Percentiles rank a stretch among this genome's conserved stretches.
These are phyloP conservation scores for Hycleus cichorii DNA, from an alignment of 1,140 invertebrate genomes.

Conservation along the genomic window DNA sequence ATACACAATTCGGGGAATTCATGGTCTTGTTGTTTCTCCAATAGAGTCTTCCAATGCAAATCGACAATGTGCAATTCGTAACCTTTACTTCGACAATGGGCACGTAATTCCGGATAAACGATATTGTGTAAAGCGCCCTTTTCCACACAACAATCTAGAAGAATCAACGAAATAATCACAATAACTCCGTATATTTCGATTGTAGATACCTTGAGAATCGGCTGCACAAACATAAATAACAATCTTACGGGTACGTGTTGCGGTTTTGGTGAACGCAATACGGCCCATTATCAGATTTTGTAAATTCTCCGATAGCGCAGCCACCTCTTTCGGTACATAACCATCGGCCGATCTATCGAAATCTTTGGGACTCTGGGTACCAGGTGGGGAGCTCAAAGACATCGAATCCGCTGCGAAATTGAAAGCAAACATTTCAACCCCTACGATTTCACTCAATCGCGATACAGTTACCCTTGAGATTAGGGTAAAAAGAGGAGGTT, in stretches of 20 bases:
- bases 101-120: conserved; percentile 54
- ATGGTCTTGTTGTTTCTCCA: conserved; percentile 60
- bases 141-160: conserved; percentile 56
- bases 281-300: conserved; percentile 52
- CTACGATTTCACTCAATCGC: too few species aligned
- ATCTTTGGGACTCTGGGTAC: conserved; percentile 34
- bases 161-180: conserved; percentile 6
- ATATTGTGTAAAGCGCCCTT: conserved; percentile 56
- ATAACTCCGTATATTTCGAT: background rate
- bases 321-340: conserved; percentile 39
- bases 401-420: conserved; percentile 47
- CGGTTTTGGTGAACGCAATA: conserved; percentile 41
- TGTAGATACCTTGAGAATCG: conserved; percentile 54
- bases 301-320: conserved; percentile 41
- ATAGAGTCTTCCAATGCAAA: conserved; percentile 59
- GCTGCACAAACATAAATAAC: conserved; percentile 61
- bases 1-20: conserved; percentile 68
- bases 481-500: too few species aligned
- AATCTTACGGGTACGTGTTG: conserved; percentile 51
- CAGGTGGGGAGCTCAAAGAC: conserved; percentile 52
- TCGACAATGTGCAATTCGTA: conserved; percentile 64
- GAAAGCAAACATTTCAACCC: background rate
- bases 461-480: too few species aligned
- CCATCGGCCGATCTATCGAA: conserved; percentile 29
- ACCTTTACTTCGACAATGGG: conserved; percentile 51